These are phyloP conservation scores for Aurelia aurita complex sp. Pacific DNA, from an alignment of 30 jellyfish, hydroid and myxozoan genomes.

Conservation along the genomic window DNA sequence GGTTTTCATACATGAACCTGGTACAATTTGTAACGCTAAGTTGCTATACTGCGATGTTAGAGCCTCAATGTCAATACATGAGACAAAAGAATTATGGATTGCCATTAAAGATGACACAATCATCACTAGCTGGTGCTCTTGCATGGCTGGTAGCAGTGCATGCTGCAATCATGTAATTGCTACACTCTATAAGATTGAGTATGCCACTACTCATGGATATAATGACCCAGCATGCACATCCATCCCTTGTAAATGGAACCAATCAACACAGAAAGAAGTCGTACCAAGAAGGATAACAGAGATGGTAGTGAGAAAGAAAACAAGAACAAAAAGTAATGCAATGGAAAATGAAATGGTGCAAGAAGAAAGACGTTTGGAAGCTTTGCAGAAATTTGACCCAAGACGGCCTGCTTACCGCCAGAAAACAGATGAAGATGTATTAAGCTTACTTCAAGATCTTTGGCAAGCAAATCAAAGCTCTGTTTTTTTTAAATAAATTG, in stretches of 20 bases:
- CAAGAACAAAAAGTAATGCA: constrained; percentile 1
- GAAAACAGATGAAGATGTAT: neutral
- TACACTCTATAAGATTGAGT: constrained; percentile 32
- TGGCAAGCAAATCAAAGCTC: constrained; percentile 23
- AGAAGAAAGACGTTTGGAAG: constrained; percentile 42
- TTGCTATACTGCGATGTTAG: constrained; percentile 54
- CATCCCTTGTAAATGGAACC: constrained; percentile 48
- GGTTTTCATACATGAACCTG: constrained; percentile 5
- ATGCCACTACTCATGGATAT: constrained; percentile 22
- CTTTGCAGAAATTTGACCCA: constrained; percentile 52
- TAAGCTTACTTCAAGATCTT: constrained; percentile 17
- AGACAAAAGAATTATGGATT: constrained; percentile 65
- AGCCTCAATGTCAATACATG: constrained; percentile 40
- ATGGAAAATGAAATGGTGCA: neutral
- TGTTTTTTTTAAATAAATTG: constrained; percentile 32
- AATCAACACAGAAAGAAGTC: constrained; percentile 35
- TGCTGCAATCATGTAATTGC: constrained; percentile 62
- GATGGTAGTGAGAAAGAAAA: constrained; percentile 18
- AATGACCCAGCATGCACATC: constrained; percentile 53
- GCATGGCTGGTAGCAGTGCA: constrained; percentile 43
- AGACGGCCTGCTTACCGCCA: constrained; percentile 9
- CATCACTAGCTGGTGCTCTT: constrained; percentile 59
- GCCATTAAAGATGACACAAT: constrained; percentile 34
- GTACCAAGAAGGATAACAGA: constrained; percentile 21
- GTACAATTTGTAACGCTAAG: constrained; percentile 1